These are phyloP conservation scores for Lethrus apterus DNA, from an alignment of 1,140 invertebrate genomes.

Conservation along the genomic window DNA sequence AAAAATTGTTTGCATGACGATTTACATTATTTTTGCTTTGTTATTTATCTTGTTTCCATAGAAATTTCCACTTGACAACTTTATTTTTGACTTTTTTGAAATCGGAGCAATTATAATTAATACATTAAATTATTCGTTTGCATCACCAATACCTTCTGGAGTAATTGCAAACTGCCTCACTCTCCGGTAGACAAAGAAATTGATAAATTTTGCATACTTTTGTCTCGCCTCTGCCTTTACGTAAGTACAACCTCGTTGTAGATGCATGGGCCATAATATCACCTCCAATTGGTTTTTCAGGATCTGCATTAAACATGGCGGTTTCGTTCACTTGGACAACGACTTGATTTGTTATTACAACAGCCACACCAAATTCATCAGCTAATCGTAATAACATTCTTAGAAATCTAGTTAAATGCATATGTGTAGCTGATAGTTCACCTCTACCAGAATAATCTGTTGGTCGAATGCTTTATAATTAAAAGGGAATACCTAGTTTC, in stretches of 20 bases:
- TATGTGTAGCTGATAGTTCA: conserved; percentile 88
- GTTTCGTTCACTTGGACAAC: conserved; percentile 95
- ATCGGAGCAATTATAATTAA: no score
- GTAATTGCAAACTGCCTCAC: conserved; percentile 96
- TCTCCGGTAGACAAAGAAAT: conserved; percentile 95
- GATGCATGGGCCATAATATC: conserved; percentile 98
- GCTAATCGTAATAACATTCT: conserved; percentile 85
- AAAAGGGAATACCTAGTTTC: conserved; percentile 92
- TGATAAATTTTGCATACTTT: conserved; percentile 99
- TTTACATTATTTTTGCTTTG: no score
- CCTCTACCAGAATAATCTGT: conserved; percentile 96
- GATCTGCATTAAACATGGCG: conserved; percentile 90
- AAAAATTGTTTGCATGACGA: no score
- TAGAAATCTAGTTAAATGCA: conserved; percentile 88
- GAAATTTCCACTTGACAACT: no score
- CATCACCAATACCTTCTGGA: conserved; percentile 92
- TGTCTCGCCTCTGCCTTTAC: conserved; percentile 94
- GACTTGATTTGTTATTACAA: conserved; percentile 99
- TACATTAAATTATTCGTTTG: conserved; percentile 88
- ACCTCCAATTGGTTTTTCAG: conserved; percentile 98
- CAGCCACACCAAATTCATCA: conserved; percentile 98
- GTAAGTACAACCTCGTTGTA: conserved; percentile 88
- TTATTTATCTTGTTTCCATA: no score
- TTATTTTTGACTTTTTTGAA: no score
- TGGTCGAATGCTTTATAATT: conserved; percentile 90